Evolutionary conservation across 2,888 invertebrate genomes (phyloP), one percentile per base, ranked within the genome.

Genomic region (Calephelis perditalis): DNA sequence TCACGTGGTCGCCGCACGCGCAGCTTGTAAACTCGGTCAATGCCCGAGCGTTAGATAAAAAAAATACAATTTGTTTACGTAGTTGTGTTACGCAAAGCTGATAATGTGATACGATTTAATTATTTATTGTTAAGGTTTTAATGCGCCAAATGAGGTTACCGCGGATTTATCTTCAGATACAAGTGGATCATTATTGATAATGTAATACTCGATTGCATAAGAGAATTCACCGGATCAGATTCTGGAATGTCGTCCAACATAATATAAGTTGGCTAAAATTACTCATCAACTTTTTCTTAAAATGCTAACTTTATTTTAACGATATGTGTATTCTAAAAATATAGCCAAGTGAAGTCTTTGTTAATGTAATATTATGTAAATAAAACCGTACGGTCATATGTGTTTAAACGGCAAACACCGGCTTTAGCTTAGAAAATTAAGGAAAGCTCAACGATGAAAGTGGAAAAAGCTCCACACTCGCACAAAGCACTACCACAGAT

Each of bases 41-140:
- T 89, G 89, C 89, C 85, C 84, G 84, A 72, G 82, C 81, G 83
- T 85, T 88, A 86, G 88, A 87, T 88, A 84, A 88, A 88, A 84
- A 84, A 86, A 81, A 84, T 74, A 82, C 79, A 80, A 81, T 82
- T 83, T 88, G 85, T 85, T 86, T 87, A 87, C 85, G 82, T 76
- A 78, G 71, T 72, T 72, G 26, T 73, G 78, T 87, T 88, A 88
- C 88, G 88, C 87, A 86, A 87, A 85, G 35, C 49, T 49, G 49
- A 49, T 49, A 49, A 49, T 71, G 74, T 56, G 46, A 56, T 59
- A 56, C 55, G 46, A 10, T 59, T 59, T 49, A 49, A 35, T 35
- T 49, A 49, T 49, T 49, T 49, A 49, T 49, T 49, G 49, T 49
- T 49, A 35, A 49, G 26, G 49, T 49, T 49, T 26, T 35, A 35